Evolutionary conservation across 2,888 invertebrate genomes (phyloP).

Genomic region (Beris morrisii): DNA sequence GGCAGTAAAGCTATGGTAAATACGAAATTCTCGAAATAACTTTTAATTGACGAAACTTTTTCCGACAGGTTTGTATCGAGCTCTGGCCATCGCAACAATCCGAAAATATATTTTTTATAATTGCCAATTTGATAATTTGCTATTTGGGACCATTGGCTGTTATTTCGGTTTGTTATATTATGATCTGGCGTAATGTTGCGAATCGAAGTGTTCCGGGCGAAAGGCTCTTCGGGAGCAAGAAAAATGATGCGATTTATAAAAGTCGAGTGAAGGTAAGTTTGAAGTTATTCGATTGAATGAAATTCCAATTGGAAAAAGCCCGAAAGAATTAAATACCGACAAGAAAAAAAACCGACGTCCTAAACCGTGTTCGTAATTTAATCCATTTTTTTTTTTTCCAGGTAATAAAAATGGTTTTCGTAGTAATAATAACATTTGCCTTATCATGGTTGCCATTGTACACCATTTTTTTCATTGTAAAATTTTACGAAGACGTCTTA

Average conservation of each 20-base stretch:
- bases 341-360: background rate
- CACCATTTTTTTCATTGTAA: conserved; percentile 54
- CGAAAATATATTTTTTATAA: conserved; percentile 58
- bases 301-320: background rate
- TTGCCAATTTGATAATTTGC: conserved; percentile 59
- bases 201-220: conserved; percentile 56
- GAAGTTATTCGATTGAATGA: too few species aligned
- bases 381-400: conserved; percentile 33
- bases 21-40: conserved; percentile 3
- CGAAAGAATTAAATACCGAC: background rate
- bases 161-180: conserved; percentile 59
- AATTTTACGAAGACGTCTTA: conserved; percentile 46
- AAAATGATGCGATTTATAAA: conserved; percentile 42
- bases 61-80: conserved; percentile 52
- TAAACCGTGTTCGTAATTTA: background rate
- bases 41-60: conserved; percentile 1
- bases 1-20: conserved; percentile 50
- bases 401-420: conserved; percentile 59
- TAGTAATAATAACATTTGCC: conserved; percentile 60
- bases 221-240: conserved; percentile 39
- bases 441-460: conserved; percentile 62
- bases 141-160: conserved; percentile 59
- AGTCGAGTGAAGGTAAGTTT: conserved; percentile 43
- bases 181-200: conserved; percentile 59
- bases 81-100: conserved; percentile 56